A percentile compares a stretch with the other conserved stretches of the same genome.
Evolutionary conservation across 2,888 invertebrate genomes (phyloP).

Genomic region (Drosophila limbata): DNA sequence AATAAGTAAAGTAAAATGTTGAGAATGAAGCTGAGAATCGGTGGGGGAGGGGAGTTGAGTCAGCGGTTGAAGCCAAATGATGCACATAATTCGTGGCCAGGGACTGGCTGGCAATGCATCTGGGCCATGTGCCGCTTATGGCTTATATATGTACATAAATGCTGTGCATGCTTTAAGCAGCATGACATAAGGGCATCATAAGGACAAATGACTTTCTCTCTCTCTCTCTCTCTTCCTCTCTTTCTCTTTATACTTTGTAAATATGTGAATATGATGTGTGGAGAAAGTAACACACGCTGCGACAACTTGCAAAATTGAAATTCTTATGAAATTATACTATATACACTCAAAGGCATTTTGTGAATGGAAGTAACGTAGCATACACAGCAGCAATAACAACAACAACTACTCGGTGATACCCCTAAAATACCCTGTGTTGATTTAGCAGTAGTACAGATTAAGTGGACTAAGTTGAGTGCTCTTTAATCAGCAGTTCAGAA

Average conservation of each 20-base stretch:
- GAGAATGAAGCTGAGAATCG: background rate
- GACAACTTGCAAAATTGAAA: conserved; percentile 60
- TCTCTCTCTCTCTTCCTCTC: background rate
- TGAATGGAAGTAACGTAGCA: conserved; percentile 6
- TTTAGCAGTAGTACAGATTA: conserved; percentile 1
- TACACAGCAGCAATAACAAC: background rate
- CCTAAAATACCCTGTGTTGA: conserved; percentile 3
- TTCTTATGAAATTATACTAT: conserved; percentile 63
- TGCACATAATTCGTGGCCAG: conserved; percentile 27
- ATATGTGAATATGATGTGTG: background rate
- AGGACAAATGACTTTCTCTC: background rate
- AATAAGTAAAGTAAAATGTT: no score
- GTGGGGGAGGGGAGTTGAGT: background rate
- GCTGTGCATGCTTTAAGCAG: conserved; percentile 18
- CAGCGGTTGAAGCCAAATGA: conserved; percentile 29
- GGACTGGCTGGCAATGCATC: conserved; percentile 13
- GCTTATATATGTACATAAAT: conserved; percentile 41
- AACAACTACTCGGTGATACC: background rate
- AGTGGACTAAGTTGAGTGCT: background rate
- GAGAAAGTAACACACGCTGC: conserved; percentile 37
- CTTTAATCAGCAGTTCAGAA: background rate
- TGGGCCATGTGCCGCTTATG: conserved; percentile 13
- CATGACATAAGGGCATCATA: conserved; percentile 9
- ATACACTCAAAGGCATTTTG: conserved; percentile 58
- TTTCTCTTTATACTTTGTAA: background rate